Evolutionary conservation across 2,888 invertebrate genomes (phyloP), one percentile per base, ranked within the genome.

Genomic region (Stenodema calcarata): DNA sequence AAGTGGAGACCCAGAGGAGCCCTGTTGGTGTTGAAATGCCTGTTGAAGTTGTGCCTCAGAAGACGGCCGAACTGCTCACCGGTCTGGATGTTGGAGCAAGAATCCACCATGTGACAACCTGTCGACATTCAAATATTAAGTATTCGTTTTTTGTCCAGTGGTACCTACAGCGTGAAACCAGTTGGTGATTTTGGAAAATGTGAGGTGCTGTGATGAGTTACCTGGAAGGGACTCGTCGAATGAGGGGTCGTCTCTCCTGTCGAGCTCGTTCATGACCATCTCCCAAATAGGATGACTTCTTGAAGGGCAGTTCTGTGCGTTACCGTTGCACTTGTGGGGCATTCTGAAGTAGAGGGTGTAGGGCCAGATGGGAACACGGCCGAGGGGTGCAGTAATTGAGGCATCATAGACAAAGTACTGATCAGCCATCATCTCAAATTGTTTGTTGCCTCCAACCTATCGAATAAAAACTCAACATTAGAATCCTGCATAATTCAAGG

Each of bases 351-450:
- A 98, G 30, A 99, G 92, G 1, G 98, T 98, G 93, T 98, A 99
- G 0, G 99, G 99, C 98, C 98, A 99, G 91, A 97, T 96, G 82
- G 98, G 98, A 35, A 97, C 97, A 79, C 97, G 95, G 47, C 95
- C 94, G 86, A 97, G 93, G 0, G 97, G 96, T 35, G 97, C 97
- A 0, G 97, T 97, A 90, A 98, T 97, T 14, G 98, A 97, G 30
- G 98, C 97, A 91, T 98, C 98, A 91, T 98, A 98, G 9, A 96
- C 95, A 91, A 98, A 98, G 92, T 96, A 97, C 91, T 98, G 96
- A 91, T 98, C 97, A 86, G 96, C 95, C 98, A 98, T 98, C 97
- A 98, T 98, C 92, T 97, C 96, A 91, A 98, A 98, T 92, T 98
- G 97, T 90, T 95, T 97, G 93, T 98, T 97, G 88, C 98, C 98